Evolutionary conservation across 2,888 invertebrate genomes (phyloP).

Genomic region (Epinotia nisella): DNA sequence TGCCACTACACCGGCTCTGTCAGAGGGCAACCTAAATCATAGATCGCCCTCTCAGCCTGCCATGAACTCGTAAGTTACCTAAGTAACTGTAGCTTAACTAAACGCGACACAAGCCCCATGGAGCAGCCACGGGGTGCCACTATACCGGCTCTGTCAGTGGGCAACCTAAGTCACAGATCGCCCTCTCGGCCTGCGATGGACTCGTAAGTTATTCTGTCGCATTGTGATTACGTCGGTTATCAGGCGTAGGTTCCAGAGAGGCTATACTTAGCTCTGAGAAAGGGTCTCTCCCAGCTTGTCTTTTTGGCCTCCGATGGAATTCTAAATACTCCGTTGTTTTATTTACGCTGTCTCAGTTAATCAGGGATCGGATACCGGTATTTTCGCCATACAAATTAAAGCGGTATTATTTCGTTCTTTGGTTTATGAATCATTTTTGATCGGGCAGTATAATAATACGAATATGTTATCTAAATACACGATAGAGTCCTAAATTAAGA

Average conservation of each 20-base stretch:
- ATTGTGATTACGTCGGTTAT: neutral
- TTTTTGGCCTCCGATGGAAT: neutral
- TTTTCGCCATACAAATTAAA: too few relatives aligned
- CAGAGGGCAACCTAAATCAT: slow-evolving; percentile 87
- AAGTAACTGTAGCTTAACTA: neutral
- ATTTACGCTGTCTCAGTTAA: too few relatives aligned
- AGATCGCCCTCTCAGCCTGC: slow-evolving; percentile 92
- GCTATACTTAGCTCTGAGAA: too few relatives aligned
- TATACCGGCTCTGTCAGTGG: slow-evolving; percentile 91
- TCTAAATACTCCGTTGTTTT: neutral
- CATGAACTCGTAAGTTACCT: slow-evolving; percentile 90
- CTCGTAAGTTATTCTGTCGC: slow-evolving; percentile 89
- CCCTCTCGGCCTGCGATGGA: slow-evolving; percentile 92
- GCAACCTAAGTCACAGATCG: slow-evolving; percentile 88
- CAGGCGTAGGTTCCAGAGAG: neutral
- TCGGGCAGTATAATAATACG: too few relatives aligned
- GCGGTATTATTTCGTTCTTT: too few relatives aligned
- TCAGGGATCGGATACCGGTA: too few relatives aligned
- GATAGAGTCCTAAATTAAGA: too few relatives aligned
- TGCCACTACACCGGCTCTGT: slow-evolving; percentile 93
- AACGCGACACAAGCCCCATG: slow-evolving; percentile 79
- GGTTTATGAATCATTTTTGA: too few relatives aligned
- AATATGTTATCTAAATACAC: too few relatives aligned
- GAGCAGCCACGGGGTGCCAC: slow-evolving; percentile 88
- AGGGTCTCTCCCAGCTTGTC: neutral